These are phyloP conservation scores for Lucilia sericata DNA, from an alignment of 1,140 invertebrate genomes.

Conservation along the genomic window DNA sequence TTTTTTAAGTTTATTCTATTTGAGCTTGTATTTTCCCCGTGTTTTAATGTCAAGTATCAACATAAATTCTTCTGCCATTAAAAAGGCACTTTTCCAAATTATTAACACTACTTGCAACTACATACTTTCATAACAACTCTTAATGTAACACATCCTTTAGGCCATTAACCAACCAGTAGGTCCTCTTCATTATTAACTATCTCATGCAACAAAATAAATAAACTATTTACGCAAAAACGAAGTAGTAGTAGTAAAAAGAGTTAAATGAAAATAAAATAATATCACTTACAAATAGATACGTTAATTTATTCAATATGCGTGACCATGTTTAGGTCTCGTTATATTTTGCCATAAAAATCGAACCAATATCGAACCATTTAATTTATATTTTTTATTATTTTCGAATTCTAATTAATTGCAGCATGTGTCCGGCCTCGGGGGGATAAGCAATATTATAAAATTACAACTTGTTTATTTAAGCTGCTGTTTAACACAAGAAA, in stretches of 20 bases:
- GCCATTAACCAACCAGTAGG: slow-evolving; percentile 20
- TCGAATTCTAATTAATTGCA: slow-evolving; percentile 11
- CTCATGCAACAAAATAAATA: slow-evolving; percentile 1
- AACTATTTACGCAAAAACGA: slow-evolving; percentile 3
- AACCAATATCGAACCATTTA: not conserved
- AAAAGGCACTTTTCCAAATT: no score
- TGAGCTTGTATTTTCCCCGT: no score
- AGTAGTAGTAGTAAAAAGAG: not conserved
- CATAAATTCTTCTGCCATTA: no score
- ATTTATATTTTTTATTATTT: not conserved
- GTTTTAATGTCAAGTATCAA: no score
- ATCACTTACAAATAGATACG: not conserved
- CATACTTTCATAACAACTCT: no score
- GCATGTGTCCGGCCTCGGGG: not conserved
- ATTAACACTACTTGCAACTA: no score
- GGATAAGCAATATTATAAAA: not conserved
- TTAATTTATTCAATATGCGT: slow-evolving; percentile 22
- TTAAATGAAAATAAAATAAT: not conserved
- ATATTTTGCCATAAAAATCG: slow-evolving; percentile 6
- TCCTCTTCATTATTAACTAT: not conserved
- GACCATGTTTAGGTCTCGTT: slow-evolving; percentile 19
- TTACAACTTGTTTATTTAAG: slow-evolving; percentile 26
- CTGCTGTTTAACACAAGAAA: not conserved
- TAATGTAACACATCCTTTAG: slow-evolving; percentile 1
- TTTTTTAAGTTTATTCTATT: no score